phyloP scores from a whole-genome alignment of 2,113 vertebrate species.

The Centropus unirufus region DNA sequence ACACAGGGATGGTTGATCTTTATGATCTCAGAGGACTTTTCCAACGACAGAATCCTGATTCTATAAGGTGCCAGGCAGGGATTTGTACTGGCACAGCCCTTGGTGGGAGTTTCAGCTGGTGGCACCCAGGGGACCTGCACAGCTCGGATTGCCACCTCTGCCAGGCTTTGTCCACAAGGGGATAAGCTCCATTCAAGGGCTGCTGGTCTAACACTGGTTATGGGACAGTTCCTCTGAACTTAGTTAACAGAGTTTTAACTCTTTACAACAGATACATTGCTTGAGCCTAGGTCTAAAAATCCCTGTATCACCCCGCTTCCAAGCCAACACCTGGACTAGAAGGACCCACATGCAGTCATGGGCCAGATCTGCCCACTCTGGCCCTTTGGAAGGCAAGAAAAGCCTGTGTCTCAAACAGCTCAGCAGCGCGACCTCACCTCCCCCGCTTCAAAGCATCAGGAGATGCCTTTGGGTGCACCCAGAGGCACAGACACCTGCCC shows the following conservation, averaged over 20 bases:
- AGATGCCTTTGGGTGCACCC: background rate
- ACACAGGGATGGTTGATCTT: no score
- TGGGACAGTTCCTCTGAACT: rapidly evolving
- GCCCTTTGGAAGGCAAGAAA: background rate
- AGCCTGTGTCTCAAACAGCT: background rate
- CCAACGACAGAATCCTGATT: no score
- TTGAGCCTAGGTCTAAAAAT: background rate
- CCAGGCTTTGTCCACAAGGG: background rate
- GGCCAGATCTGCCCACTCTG: background rate
- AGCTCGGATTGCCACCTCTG: rapidly evolving
- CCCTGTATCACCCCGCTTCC: background rate
- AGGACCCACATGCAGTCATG: background rate
- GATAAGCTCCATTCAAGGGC: background rate
- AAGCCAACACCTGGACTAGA: background rate
- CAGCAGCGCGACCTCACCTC: background rate
- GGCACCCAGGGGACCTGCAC: background rate
- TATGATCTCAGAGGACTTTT: no score
- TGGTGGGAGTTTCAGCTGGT: background rate
- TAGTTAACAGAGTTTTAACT: background rate
- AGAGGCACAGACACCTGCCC: background rate
- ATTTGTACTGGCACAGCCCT: background rate
- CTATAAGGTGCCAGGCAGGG: background rate
- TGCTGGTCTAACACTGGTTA: background rate
- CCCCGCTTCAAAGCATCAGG: background rate
- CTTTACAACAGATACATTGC: background rate